Percentiles rank a stretch among this genome's conserved stretches.
Evolutionary conservation across 1,140 invertebrate genomes (phyloP).

Genomic region (Littorina saxatilis): DNA sequence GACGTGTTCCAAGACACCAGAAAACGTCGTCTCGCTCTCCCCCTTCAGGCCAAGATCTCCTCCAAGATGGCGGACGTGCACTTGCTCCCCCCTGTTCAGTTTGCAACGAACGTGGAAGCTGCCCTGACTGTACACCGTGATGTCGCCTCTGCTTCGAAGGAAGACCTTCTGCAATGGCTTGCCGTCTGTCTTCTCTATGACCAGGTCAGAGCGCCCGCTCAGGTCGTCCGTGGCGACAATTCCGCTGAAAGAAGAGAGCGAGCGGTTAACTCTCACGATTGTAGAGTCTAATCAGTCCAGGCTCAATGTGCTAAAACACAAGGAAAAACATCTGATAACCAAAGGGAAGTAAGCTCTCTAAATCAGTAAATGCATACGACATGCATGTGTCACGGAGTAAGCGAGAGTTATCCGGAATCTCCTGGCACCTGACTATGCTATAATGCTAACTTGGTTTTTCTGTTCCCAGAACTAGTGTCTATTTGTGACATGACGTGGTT

Average conservation of each 20-base stretch:
- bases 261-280: too few species aligned
- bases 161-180: conserved; percentile 3
- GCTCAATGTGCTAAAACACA: background rate
- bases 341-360: background rate
- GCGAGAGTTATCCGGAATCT: too few species aligned
- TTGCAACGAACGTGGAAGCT: conserved; percentile 7
- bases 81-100: conserved; percentile 2
- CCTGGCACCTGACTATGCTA: too few species aligned
- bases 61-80: background rate
- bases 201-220: conserved; percentile 3
- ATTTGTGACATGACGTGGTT: background rate
- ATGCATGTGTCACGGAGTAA: too few species aligned
- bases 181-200: background rate
- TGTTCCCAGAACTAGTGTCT: background rate
- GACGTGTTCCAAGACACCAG: background rate
- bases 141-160: background rate
- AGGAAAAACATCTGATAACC: too few species aligned
- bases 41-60: conserved; percentile 2
- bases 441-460: background rate
- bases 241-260: background rate
- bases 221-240: background rate
- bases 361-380: background rate
- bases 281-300: background rate
- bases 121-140: background rate
- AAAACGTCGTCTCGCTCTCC: background rate